These are phyloP conservation scores for Philereme vetulata DNA, from an alignment of 2,888 invertebrate genomes.

Conservation along the genomic window DNA sequence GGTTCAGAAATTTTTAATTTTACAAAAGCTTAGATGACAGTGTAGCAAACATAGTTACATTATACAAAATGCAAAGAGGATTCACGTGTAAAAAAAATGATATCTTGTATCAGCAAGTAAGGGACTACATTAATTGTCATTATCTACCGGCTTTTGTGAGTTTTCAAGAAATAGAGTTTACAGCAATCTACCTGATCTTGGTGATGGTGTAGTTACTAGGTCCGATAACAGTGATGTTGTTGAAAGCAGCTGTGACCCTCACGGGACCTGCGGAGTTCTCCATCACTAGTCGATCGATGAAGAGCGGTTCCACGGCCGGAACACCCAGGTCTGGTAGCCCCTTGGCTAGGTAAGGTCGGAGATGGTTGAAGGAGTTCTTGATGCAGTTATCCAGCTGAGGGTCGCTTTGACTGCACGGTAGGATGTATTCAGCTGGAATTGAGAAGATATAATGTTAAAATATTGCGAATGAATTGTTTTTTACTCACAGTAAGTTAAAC, in stretches of 20 bases:
- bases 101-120: no score
- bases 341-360: slow-evolving; percentile 87
- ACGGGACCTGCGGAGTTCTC: slow-evolving; percentile 91
- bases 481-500: no score
- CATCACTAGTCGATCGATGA: slow-evolving; percentile 88
- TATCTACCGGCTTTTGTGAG: no score
- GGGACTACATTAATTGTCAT: no score
- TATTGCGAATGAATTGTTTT: neutral
- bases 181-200: slow-evolving; percentile 83
- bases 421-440: slow-evolving; percentile 88
- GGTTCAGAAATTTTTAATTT: neutral
- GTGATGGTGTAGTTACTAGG: slow-evolving; percentile 89
- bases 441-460: slow-evolving; percentile 7
- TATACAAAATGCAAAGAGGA: no score
- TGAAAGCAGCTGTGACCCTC: slow-evolving; percentile 88
- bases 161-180: no score
- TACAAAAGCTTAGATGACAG: slow-evolving; percentile 1
- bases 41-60: no score
- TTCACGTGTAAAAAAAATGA: no score
- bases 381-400: slow-evolving; percentile 87
- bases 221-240: slow-evolving; percentile 89
- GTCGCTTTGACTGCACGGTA: slow-evolving; percentile 87
- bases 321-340: slow-evolving; percentile 89
- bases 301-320: slow-evolving; percentile 89
- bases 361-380: slow-evolving; percentile 88